Evolutionary conservation across 1,140 invertebrate species (phyloP).

Genomic region (Neodiprion fabricii): DNA sequence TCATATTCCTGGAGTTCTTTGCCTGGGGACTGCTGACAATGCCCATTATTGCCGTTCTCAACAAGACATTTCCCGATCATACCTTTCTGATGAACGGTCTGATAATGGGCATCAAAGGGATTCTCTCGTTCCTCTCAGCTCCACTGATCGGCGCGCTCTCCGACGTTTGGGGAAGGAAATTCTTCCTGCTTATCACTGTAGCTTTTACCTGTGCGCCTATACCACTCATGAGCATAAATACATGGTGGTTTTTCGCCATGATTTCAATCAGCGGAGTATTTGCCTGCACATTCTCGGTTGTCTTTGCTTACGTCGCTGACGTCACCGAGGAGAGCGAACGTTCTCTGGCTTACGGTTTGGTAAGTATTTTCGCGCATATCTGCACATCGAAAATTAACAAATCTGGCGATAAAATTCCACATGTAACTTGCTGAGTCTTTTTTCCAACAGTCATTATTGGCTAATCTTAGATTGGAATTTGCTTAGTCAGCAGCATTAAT

Average conservation of each 20-base stretch:
- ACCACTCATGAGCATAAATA: slow-evolving; percentile 98
- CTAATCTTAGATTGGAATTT: too few species aligned
- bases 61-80: slow-evolving; percentile 97
- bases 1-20: slow-evolving; percentile 99
- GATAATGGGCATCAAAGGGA: slow-evolving; percentile 98
- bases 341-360: slow-evolving; percentile 95
- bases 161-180: slow-evolving; percentile 97
- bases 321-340: slow-evolving; percentile 98
- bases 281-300: slow-evolving; percentile 98
- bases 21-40: slow-evolving; percentile 98
- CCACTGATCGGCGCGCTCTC: slow-evolving; percentile 96
- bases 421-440: too few species aligned
- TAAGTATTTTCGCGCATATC: slow-evolving; percentile 56
- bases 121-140: slow-evolving; percentile 96
- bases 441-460: too few species aligned
- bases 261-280: slow-evolving; percentile 98
- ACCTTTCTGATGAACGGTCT: slow-evolving; percentile 99
- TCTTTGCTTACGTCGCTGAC: slow-evolving; percentile 99
- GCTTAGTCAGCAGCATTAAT: too few species aligned
- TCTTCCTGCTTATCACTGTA: slow-evolving; percentile 97
- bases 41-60: slow-evolving; percentile 96
- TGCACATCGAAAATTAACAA: too few species aligned
- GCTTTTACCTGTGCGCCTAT: slow-evolving; percentile 99
- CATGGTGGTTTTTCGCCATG: slow-evolving; percentile 99
- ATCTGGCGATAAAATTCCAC: too few species aligned